Conservation (phyloP, 2,113 vertebrate genomes). For the Oceanites oceanicus region DNA sequence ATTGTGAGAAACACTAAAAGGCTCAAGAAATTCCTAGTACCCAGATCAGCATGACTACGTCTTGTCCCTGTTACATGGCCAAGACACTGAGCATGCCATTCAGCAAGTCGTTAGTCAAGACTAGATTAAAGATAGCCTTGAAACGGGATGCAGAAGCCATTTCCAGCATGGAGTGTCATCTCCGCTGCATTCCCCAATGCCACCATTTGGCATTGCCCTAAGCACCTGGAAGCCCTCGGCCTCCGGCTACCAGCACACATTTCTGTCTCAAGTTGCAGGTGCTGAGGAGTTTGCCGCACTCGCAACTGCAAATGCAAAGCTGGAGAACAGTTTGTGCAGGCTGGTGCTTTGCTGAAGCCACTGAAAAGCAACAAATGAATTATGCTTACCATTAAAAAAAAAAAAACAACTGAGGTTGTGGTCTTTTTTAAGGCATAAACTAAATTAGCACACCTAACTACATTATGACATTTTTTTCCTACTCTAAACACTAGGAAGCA, state of each 20-base stretch:
- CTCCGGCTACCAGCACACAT: not conserved
- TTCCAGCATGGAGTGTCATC: not conserved
- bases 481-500: not conserved
- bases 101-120: not conserved
- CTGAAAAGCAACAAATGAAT: not conserved
- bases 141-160: not conserved
- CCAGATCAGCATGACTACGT: not conserved
- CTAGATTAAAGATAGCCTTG: not conserved
- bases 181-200: not conserved
- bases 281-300: not conserved
- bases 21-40: not conserved
- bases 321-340: not conserved
- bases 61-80: not conserved
- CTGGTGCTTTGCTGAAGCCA: not conserved
- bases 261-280: not conserved
- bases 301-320: not conserved
- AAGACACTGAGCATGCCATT: too few species aligned
- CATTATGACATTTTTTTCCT: not conserved
- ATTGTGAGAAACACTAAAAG: not conserved
- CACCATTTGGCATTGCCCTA: too few species aligned
- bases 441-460: not conserved
- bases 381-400: not conserved
- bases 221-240: not conserved
- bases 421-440: not conserved
- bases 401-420: not conserved